A percentile compares a stretch with the other conserved stretches of the same genome.
Evolutionary conservation across 2,888 invertebrate species (phyloP).

Genomic region (Drosophila cognata): DNA sequence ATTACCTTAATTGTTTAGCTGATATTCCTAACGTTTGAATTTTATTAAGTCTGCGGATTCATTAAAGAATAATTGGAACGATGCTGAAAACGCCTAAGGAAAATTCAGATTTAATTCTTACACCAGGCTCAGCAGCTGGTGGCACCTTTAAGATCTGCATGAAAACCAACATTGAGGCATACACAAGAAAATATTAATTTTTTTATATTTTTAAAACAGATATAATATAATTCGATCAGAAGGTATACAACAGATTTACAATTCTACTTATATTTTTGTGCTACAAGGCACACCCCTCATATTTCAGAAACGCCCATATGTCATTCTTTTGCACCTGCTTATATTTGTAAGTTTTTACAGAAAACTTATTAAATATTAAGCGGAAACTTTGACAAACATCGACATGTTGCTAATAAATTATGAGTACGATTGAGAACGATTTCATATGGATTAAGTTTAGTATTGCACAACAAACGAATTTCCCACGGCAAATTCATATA

Average conservation of each 20-base stretch:
- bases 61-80: constrained; percentile 43
- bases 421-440: constrained; percentile 29
- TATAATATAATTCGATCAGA: constrained; percentile 3
- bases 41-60: constrained; percentile 47
- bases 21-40: constrained; percentile 37
- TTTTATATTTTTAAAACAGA: constrained; percentile 15
- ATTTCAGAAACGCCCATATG: constrained; percentile 37
- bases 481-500: constrained; percentile 21
- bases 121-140: constrained; percentile 37
- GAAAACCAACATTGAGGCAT: constrained; percentile 43
- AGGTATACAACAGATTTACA: background rate
- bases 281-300: background rate
- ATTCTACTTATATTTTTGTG: background rate
- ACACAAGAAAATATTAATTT: background rate
- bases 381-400: background rate
- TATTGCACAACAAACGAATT: background rate
- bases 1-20: constrained; percentile 21
- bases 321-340: constrained; percentile 23
- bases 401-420: background rate
- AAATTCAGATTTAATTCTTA: constrained; percentile 34
- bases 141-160: constrained; percentile 44
- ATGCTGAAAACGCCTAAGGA: constrained; percentile 36
- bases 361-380: background rate
- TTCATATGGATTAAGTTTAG: constrained; percentile 22
- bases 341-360: constrained; percentile 1